These are phyloP conservation scores for Xanthorhoe designata DNA, from an alignment of 2,888 invertebrate genomes.

Conservation along the genomic window DNA sequence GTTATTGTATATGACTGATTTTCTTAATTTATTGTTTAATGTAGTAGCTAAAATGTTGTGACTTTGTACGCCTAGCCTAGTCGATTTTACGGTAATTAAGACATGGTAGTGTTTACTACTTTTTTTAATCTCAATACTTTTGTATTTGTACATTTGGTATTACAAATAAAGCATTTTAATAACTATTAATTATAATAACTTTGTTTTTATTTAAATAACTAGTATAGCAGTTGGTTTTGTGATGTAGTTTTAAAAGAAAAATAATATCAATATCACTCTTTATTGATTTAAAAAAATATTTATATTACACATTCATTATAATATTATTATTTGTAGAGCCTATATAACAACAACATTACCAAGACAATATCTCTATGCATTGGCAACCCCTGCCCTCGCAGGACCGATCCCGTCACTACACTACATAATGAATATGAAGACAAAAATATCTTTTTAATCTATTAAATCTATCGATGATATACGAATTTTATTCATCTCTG, in stretches of 20 bases:
- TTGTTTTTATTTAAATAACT: slow-evolving; percentile 14
- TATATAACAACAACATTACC: slow-evolving; percentile 77
- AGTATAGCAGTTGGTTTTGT: neutral
- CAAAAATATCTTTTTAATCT: slow-evolving; percentile 74
- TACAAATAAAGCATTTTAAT: slow-evolving; percentile 37
- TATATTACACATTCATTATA: slow-evolving; percentile 82
- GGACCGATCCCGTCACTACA: slow-evolving; percentile 49
- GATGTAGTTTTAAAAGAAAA: slow-evolving; percentile 44
- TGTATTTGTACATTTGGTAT: slow-evolving; percentile 48
- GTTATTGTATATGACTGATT: slow-evolving; percentile 11
- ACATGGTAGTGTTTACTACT: slow-evolving; percentile 34
- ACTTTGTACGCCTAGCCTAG: slow-evolving; percentile 33
- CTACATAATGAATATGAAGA: slow-evolving; percentile 70
- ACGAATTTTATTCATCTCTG: slow-evolving; percentile 65
- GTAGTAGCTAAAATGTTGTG: slow-evolving; percentile 21
- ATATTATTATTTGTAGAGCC: slow-evolving; percentile 69
- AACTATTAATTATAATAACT: slow-evolving; percentile 18
- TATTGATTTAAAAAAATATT: slow-evolving; percentile 85
- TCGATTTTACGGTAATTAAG: slow-evolving; percentile 28
- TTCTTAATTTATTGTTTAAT: slow-evolving; percentile 15
- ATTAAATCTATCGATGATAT: slow-evolving; percentile 65
- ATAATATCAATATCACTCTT: slow-evolving; percentile 81
- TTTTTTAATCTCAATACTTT: slow-evolving; percentile 54
- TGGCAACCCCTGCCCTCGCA: slow-evolving; percentile 52
- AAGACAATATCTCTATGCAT: slow-evolving; percentile 60